These are phyloP conservation scores for Rhinichthys osculus DNA, from an alignment of 2,797 vertebrate species.

Conservation along the genomic window DNA sequence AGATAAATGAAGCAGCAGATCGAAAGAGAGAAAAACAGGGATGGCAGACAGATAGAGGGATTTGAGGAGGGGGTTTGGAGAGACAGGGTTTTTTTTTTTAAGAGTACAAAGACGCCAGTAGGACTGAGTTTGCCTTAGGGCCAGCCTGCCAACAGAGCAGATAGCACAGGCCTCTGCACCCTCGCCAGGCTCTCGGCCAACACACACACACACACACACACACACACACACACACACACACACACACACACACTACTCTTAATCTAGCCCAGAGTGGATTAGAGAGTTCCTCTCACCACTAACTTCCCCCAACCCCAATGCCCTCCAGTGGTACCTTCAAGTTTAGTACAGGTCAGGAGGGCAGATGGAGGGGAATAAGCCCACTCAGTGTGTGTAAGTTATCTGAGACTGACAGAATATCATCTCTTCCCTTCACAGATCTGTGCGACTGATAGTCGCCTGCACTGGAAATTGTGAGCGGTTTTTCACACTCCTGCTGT, in stretches of 20 bases:
- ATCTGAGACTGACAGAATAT: conserved; percentile 79
- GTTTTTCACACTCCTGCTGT: conserved; percentile 61
- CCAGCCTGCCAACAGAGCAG: conserved; percentile 81
- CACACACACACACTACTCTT: conserved; percentile 65
- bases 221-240: conserved; percentile 50
- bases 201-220: conserved; percentile 46
- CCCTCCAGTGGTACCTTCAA: conserved; percentile 85
- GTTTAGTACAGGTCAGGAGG: conserved; percentile 81
- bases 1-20: conserved; percentile 66
- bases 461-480: conserved; percentile 70
- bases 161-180: conserved; percentile 77
- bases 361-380: conserved; percentile 73
- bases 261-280: conserved; percentile 88
- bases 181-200: conserved; percentile 67
- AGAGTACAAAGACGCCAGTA: conserved; percentile 84
- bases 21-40: conserved; percentile 46
- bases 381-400: conserved; percentile 76
- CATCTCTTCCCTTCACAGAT: conserved; percentile 79
- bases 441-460: conserved; percentile 70
- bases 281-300: conserved; percentile 66
- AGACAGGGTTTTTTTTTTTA: conserved; percentile 68
- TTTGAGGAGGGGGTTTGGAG: conserved; percentile 59
- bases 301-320: conserved; percentile 77
- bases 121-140: conserved; percentile 80
- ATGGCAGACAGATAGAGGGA: conserved; percentile 41